phyloP scores from a whole-genome alignment of 2,888 invertebrate genomes.

The Cryptosula pallasiana region DNA sequence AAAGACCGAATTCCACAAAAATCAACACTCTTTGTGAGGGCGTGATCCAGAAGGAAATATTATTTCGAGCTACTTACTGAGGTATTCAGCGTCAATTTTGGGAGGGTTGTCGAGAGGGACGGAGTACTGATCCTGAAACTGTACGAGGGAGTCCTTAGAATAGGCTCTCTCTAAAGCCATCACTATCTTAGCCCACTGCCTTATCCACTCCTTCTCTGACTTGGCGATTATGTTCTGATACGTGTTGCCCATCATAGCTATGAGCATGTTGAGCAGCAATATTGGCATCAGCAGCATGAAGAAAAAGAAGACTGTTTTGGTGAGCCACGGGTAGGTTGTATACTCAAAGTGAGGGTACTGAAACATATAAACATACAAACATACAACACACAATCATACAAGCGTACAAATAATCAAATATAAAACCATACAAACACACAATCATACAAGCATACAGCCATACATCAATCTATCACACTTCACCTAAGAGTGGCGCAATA shows the following conservation, averaged over 20 bases:
- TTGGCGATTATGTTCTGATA: slow-evolving; percentile 96
- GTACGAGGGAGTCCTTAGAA: slow-evolving; percentile 79
- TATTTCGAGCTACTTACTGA: slow-evolving; percentile 54
- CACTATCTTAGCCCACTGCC: slow-evolving; percentile 96
- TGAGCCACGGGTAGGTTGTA: slow-evolving; percentile 84
- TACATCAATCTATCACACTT: too few species aligned
- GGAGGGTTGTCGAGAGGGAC: slow-evolving; percentile 64
- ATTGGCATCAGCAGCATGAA: slow-evolving; percentile 99
- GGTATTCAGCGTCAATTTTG: slow-evolving; percentile 63
- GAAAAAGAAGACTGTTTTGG: slow-evolving; percentile 91
- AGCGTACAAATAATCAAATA: too few species aligned
- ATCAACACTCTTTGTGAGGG: too few species aligned
- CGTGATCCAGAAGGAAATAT: too few species aligned
- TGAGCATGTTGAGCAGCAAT: slow-evolving; percentile 89
- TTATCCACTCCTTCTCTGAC: slow-evolving; percentile 95
- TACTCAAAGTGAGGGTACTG: slow-evolving; percentile 87
- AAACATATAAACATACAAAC: slow-evolving; percentile 42
- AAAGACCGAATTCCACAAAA: too few species aligned
- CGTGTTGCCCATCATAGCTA: slow-evolving; percentile 99
- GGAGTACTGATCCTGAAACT: slow-evolving; percentile 89
- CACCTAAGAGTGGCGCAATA: too few species aligned
- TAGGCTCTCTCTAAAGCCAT: slow-evolving; percentile 91
- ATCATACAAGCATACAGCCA: too few species aligned
- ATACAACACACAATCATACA: too few species aligned
- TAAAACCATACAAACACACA: too few species aligned